Evolutionary conservation across 2,888 invertebrate species (phyloP).

Genomic region (Cataglyphis cursor): DNA sequence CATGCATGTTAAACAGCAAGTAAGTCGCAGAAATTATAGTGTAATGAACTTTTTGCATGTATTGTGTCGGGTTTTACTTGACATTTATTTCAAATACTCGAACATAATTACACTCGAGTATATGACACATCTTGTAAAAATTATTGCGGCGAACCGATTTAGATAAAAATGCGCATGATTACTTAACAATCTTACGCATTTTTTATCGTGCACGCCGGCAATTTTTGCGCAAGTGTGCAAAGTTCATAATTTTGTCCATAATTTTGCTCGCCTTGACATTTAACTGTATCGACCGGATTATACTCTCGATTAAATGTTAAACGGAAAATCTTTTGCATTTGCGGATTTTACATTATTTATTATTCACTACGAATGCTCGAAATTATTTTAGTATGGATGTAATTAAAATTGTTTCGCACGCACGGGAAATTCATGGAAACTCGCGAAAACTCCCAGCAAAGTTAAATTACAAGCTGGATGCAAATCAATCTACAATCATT

Average conservation of each 20-base stretch:
- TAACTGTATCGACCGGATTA: slow-evolving; percentile 14
- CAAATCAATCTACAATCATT: not conserved
- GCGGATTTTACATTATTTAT: slow-evolving; percentile 12
- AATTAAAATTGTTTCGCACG: slow-evolving; percentile 27
- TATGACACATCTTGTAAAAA: not conserved
- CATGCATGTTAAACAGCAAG: slow-evolving; percentile 49
- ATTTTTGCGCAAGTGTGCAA: not conserved
- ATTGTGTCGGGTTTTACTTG: not conserved
- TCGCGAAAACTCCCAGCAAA: not conserved
- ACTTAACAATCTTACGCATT: slow-evolving; percentile 1
- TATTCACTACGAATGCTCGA: not conserved
- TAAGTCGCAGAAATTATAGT: slow-evolving; percentile 37
- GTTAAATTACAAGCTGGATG: not conserved
- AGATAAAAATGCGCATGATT: slow-evolving; percentile 9
- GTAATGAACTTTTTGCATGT: slow-evolving; percentile 51
- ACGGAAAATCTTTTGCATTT: not conserved
- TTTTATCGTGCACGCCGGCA: slow-evolving; percentile 6
- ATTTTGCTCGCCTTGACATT: slow-evolving; percentile 44
- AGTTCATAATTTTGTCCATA: slow-evolving; percentile 6
- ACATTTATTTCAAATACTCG: slow-evolving; percentile 32
- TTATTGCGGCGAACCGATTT: not conserved
- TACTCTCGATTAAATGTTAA: slow-evolving; percentile 23
- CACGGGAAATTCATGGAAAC: not conserved
- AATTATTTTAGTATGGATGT: slow-evolving; percentile 15
- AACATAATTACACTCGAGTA: not conserved